Evolutionary conservation across 2,888 invertebrate genomes (phyloP).

Genomic region (Platerodrilus igneus): DNA sequence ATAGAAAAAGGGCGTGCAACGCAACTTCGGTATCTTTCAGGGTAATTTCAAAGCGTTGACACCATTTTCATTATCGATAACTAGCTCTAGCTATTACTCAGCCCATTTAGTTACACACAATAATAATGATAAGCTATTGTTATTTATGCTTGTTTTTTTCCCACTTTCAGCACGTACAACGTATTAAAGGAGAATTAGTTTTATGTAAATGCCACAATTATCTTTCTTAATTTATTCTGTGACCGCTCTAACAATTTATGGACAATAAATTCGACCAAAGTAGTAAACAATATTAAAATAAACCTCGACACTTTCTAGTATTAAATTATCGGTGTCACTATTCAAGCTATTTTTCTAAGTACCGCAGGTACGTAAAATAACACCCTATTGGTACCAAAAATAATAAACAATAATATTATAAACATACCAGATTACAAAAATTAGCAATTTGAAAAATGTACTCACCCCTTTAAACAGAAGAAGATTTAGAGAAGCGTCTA

Average conservation of each 20-base stretch:
- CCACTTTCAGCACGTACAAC: no score
- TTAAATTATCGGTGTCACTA: background rate
- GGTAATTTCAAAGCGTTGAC: no score
- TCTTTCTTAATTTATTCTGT: constrained; percentile 3
- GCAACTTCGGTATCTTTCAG: no score
- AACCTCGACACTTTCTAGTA: constrained; percentile 7
- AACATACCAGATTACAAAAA: background rate
- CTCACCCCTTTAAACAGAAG: background rate
- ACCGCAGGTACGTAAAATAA: background rate
- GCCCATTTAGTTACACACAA: no score
- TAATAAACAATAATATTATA: background rate
- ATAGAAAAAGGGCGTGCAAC: no score
- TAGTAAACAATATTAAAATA: constrained; percentile 8
- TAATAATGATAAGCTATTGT: no score
- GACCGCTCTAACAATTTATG: constrained; percentile 2
- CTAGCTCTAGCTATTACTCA: no score
- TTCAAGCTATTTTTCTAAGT: background rate
- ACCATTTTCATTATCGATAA: no score
- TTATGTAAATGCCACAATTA: no score
- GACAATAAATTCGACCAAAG: constrained; percentile 6
- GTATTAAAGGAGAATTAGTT: no score
- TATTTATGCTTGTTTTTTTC: no score
- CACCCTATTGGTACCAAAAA: background rate
- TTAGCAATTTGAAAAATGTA: background rate
- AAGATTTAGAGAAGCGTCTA: background rate